Conservation (phyloP, 2,797 vertebrate genomes). For the Chelidonichthys spinosus region DNA sequence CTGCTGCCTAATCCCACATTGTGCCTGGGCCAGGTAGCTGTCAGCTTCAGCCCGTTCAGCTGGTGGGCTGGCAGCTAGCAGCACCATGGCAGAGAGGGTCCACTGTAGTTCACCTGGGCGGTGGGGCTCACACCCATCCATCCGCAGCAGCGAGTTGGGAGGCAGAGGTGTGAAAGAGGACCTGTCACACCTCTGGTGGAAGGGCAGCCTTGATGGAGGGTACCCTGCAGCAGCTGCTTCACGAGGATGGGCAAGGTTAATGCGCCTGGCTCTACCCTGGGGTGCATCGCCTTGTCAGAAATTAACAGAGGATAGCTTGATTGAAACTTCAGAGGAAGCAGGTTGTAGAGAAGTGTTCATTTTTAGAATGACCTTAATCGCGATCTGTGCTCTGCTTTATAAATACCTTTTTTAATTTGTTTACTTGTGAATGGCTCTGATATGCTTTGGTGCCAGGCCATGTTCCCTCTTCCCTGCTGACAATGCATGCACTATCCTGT, state of each 20-base stretch:
- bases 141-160: slow-evolving; percentile 50
- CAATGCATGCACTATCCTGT: not conserved
- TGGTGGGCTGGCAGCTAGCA: slow-evolving; percentile 55
- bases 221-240: slow-evolving; percentile 59
- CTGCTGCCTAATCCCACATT: slow-evolving; percentile 65
- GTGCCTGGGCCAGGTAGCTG: slow-evolving; percentile 69
- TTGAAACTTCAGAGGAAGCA: slow-evolving; percentile 24
- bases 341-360: slow-evolving; percentile 13
- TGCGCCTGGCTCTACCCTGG: slow-evolving; percentile 50
- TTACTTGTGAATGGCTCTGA: not conserved
- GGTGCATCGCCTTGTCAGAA: slow-evolving; percentile 55
- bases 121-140: slow-evolving; percentile 50
- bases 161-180: slow-evolving; percentile 62
- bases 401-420: not conserved
- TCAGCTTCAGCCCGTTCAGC: slow-evolving; percentile 60
- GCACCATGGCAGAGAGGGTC: slow-evolving; percentile 35
- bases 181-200: slow-evolving; percentile 64
- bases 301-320: slow-evolving; percentile 40
- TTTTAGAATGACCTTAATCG: slow-evolving; percentile 40
- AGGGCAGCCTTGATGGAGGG: slow-evolving; percentile 68
- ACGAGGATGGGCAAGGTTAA: slow-evolving; percentile 73
- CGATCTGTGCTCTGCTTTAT: not conserved
- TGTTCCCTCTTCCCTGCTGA: slow-evolving; percentile 4
- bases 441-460: not conserved
- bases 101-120: slow-evolving; percentile 58